Base-by-base conservation (phyloP, 2,797 vertebrate genomes). In the Champsocephalus esox region DNA sequence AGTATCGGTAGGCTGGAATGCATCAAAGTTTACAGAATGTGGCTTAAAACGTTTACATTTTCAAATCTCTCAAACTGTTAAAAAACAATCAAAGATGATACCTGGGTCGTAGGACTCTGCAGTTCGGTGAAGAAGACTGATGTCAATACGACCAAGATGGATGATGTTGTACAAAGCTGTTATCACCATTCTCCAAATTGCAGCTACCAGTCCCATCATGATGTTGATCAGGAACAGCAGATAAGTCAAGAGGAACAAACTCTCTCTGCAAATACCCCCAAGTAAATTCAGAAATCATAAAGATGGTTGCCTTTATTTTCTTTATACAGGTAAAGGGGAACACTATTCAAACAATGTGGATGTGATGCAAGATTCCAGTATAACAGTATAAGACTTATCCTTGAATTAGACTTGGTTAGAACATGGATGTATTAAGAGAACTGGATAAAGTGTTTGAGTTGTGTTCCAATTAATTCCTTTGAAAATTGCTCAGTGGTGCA, bases 91-190 rank as follows among this genome's bases (percentile, higher is more conserved):
- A 66, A 3, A 13, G 19, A 24, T 3, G 1, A 2, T 72, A 98
- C 98, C 97, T 44, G 97, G 96, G 82, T 99, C 98, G 0, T 96
- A 94, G 55, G 88, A 81, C 87, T 98, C 96, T 0, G 94, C 93
- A 0, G 93, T 86, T 0, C 93, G 94, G 49, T 96, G 96, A 56
- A 99, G 93, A 58, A 99, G 92, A 79, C 97, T 98, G 85, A 97
- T 83, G 80, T 99, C 97, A 61, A 97, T 85, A 5, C 96, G 97
- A 52, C 97, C 95, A 0, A 99, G 87, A 83, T 99, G 97, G 65
- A 98, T 9, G 3, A 97, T 88, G 0, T 99, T 99, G 91, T 95
- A 98, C 70, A 98, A 83, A 17, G 95, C 95, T 0, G 96, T 97
- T 49, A 98, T 94, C 9, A 97, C 79, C 70, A 97, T 67, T 19